Evolutionary conservation across 1,140 invertebrate species (phyloP).

Genomic region (Drosophila hydei): DNA sequence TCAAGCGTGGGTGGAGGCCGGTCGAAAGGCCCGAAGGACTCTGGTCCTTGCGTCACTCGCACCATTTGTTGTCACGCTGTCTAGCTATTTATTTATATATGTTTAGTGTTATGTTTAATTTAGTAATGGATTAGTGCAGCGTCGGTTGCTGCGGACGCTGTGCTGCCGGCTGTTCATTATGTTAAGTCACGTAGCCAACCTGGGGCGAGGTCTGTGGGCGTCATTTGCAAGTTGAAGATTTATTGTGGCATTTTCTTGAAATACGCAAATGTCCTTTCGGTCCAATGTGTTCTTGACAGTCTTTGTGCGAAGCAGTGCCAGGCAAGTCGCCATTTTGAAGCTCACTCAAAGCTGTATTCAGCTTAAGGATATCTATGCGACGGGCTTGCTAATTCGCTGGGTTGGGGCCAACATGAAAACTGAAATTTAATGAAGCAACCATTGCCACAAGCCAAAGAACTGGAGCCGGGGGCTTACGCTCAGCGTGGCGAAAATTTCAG

Average conservation of each 20-base stretch:
- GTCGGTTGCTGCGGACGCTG: constrained; percentile 22
- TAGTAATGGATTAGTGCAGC: constrained; percentile 76
- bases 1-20: constrained; percentile 17
- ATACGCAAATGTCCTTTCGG: constrained; percentile 43
- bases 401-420: constrained; percentile 42
- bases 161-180: constrained; percentile 57
- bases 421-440: constrained; percentile 68
- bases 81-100: constrained; percentile 78
- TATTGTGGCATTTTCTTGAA: constrained; percentile 68
- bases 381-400: constrained; percentile 1
- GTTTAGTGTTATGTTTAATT: constrained; percentile 81
- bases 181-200: constrained; percentile 64
- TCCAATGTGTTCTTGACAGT: constrained; percentile 21
- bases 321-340: constrained; percentile 18
- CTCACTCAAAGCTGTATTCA: background rate
- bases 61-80: constrained; percentile 77
- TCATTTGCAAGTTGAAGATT: constrained; percentile 52
- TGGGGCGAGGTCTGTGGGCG: constrained; percentile 10
- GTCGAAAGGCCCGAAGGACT: background rate
- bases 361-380: constrained; percentile 5
- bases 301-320: background rate
- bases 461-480: background rate
- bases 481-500: constrained; percentile 16
- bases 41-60: constrained; percentile 22
- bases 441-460: constrained; percentile 2